Evolutionary conservation across 2,113 vertebrate genomes (phyloP).

Genomic region (Lipotes vexillifer): DNA sequence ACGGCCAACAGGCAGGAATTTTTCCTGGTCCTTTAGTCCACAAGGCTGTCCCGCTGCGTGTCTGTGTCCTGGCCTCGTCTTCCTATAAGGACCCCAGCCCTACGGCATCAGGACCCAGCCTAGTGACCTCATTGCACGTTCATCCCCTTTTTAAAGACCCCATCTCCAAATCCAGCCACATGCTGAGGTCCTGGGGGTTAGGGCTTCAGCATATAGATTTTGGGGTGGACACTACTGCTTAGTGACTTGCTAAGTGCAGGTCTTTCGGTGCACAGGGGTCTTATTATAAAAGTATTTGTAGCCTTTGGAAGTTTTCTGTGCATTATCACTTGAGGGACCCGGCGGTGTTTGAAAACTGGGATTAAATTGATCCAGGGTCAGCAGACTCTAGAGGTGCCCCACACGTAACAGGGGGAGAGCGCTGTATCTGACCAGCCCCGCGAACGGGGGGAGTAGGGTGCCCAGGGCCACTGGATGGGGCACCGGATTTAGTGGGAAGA

Average conservation of each 20-base stretch:
- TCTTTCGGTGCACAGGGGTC: not conserved
- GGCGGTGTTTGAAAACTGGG: not conserved
- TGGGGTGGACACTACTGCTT: not conserved
- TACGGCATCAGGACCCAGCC: not conserved
- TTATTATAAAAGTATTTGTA: no score
- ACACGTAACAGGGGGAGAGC: rapidly evolving
- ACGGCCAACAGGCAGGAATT: not conserved
- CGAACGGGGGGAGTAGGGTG: rapidly evolving
- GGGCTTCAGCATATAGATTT: not conserved
- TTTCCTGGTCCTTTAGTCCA: not conserved
- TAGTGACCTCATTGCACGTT: not conserved
- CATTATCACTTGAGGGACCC: no score
- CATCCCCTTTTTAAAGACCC: not conserved
- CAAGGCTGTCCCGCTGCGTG: rapidly evolving
- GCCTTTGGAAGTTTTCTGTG: not conserved
- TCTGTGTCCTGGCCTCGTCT: not conserved
- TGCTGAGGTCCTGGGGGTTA: not conserved
- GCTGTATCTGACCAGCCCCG: not conserved
- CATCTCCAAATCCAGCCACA: not conserved
- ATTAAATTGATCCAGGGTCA: rapidly evolving
- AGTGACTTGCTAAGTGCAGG: not conserved
- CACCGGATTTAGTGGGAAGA: not conserved
- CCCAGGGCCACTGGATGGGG: rapidly evolving
- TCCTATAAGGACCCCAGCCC: not conserved
- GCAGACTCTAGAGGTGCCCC: not conserved